phyloP scores from a whole-genome alignment of 2,113 vertebrate species.

The Rhynchopsitta pachyrhyncha region DNA sequence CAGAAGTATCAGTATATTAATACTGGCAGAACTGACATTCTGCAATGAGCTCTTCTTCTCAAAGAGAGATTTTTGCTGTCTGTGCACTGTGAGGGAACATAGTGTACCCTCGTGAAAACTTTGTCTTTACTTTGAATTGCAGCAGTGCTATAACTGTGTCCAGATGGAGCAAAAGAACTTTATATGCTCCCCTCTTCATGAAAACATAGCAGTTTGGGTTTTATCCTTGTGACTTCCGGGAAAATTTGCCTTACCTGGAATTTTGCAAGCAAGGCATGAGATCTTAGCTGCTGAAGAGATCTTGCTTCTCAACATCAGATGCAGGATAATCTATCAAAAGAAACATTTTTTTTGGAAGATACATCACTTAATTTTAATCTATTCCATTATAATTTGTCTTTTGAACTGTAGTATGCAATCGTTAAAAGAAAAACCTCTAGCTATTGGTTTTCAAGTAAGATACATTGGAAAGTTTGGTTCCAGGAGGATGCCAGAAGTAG shows the following conservation, averaged over 20 bases:
- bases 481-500: background rate
- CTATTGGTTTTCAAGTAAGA: background rate
- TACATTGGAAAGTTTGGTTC: background rate
- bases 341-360: background rate
- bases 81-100: background rate
- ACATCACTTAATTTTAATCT: background rate
- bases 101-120: background rate
- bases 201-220: background rate
- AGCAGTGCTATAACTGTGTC: accelerated
- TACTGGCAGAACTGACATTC: background rate
- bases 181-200: background rate
- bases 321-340: background rate
- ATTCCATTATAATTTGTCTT: background rate
- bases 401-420: background rate
- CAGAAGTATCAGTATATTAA: background rate
- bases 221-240: background rate
- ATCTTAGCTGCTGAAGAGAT: background rate
- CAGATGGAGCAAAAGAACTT: background rate
- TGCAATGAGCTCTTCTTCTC: background rate
- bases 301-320: background rate
- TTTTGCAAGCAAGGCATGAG: background rate
- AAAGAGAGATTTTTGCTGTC: background rate
- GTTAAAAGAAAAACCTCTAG: background rate
- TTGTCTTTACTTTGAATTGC: background rate
- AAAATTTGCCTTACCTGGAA: background rate